Conservation (phyloP, 2,113 vertebrate species). For the Cyphomyrus discorhynchus region DNA sequence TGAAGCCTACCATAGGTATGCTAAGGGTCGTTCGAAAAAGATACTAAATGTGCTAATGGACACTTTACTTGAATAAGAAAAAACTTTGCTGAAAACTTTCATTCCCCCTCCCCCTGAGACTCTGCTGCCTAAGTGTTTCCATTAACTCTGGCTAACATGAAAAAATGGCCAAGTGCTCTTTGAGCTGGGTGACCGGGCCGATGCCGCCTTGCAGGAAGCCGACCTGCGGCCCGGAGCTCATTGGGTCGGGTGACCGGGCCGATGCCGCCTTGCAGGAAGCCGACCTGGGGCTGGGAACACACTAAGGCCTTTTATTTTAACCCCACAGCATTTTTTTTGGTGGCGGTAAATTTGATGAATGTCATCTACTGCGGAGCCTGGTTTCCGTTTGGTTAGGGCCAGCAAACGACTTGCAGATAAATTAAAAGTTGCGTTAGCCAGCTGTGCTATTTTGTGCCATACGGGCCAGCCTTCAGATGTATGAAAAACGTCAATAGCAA, state of each 20-base stretch:
- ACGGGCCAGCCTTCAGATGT: background rate
- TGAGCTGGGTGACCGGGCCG: too few relatives aligned
- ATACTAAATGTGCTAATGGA: background rate
- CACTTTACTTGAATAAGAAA: background rate
- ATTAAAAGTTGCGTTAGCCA: background rate
- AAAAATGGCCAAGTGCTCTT: background rate
- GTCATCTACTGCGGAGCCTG: background rate
- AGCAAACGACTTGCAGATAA: background rate
- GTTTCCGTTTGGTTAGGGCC: background rate
- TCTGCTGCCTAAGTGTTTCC: background rate
- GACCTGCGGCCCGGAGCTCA: too few relatives aligned
- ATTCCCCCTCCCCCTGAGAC: background rate
- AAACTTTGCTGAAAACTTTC: background rate
- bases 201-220: too few relatives aligned
- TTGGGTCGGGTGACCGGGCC: background rate
- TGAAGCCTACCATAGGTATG: background rate
- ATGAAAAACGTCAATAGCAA: background rate
- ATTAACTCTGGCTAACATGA: background rate
- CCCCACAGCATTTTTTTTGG: background rate
- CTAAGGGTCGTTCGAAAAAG: background rate
- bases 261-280: background rate
- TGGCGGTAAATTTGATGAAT: slow-evolving; percentile 8
- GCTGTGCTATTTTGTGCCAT: background rate
- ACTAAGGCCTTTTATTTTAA: background rate
- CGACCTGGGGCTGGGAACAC: background rate